A percentile compares a stretch with the other conserved stretches of the same genome.
These are phyloP conservation scores for Oreochromis aureus DNA, from an alignment of 2,113 vertebrate species.

Conservation along the genomic window DNA sequence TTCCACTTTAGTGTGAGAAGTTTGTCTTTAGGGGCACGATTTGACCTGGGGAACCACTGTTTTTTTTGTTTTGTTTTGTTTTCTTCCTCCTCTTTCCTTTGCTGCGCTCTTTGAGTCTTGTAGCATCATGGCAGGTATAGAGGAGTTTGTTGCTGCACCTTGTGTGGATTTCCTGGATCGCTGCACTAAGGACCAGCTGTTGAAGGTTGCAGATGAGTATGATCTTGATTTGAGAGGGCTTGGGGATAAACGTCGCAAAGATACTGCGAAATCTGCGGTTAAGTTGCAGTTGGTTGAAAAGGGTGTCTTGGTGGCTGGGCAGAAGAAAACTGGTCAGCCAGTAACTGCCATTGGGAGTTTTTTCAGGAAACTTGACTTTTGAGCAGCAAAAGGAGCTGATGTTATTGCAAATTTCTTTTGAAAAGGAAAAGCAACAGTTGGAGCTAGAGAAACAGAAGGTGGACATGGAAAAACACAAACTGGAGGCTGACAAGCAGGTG, in stretches of 20 bases:
- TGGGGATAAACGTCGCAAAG: not conserved
- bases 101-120: no score
- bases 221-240: no score
- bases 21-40: no score
- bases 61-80: no score
- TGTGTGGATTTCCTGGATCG: no score
- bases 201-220: no score
- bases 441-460: fast-evolving
- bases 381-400: not conserved
- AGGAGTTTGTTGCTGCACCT: no score
- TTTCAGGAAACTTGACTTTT: fast-evolving
- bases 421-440: not conserved
- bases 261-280: not conserved
- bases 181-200: no score
- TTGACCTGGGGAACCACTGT: no score
- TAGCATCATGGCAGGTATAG: no score
- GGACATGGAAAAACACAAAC: not conserved
- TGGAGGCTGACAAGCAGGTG: not conserved
- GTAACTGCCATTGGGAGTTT: not conserved
- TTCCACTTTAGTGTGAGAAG: no score
- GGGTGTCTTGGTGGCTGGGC: not conserved
- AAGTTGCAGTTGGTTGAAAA: not conserved
- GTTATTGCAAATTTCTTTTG: not conserved
- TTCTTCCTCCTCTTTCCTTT: no score
- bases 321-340: not conserved